Conservation (phyloP, 2,888 invertebrate genomes). For the Monoplex corrugatus region DNA sequence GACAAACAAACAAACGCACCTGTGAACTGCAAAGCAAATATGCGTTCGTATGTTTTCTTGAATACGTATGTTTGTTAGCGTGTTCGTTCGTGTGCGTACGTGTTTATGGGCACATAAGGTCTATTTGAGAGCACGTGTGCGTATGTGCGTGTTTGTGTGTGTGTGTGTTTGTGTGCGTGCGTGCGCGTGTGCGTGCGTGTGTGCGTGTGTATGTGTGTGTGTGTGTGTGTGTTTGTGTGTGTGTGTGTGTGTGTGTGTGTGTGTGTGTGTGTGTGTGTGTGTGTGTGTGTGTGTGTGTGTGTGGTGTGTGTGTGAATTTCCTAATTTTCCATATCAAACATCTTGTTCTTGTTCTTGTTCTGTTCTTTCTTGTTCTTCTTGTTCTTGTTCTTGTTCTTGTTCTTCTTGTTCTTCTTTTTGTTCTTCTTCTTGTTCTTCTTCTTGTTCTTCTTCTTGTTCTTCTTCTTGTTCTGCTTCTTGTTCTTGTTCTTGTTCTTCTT, state of each 20-base stretch:
- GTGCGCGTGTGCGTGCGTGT: constrained; percentile 15
- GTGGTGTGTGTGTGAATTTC: too few relatives aligned
- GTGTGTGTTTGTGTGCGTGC: background rate
- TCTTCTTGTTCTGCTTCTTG: constrained; percentile 12
- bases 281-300: background rate
- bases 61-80: background rate
- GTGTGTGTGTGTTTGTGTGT: constrained; percentile 27
- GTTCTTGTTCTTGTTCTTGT: background rate
- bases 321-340: background rate
- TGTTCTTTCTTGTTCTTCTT: background rate
- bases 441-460: background rate
- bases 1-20: too few relatives aligned
- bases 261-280: background rate
- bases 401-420: background rate
- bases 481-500: constrained; percentile 31
- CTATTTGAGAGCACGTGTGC: background rate
- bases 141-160: background rate
- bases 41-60: too few relatives aligned
- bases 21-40: too few relatives aligned
- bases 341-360: background rate
- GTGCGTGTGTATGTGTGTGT: constrained; percentile 33
- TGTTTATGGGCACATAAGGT: background rate
- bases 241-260: constrained; percentile 10
- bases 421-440: background rate
- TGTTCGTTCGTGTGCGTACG: background rate